Evolutionary conservation across 2,113 vertebrate genomes (phyloP), one percentile per base, ranked within the genome.

Genomic region (Leptodactylus fuscus): DNA sequence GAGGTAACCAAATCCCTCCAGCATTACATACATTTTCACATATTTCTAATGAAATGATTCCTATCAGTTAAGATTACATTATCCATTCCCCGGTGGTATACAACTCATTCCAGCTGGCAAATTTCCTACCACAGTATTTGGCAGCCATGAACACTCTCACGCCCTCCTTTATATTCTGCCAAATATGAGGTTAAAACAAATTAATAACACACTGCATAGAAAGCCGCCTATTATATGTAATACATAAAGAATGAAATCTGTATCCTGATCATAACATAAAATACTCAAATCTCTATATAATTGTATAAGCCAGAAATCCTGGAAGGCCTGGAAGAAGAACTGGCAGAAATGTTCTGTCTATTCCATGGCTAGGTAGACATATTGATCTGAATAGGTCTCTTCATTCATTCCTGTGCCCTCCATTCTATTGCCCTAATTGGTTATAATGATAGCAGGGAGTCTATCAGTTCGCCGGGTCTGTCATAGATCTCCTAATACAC

Each of bases 41-140:
- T 22, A 41, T 44, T 71, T 44, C 10, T 41, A 41, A 71, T 41
- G n/a, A 44, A 71, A n/a, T 41, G 34, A 44, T 71, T 71, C 22
- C 20, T 71, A 41, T 71, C 69, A 41, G 69, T 71, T n/a, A 22
- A 71, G 9, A 71, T 71, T n/a, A 38, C 69, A 41, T 71, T 71
- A 71, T 32, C 22, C 22, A 11, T 41, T 71, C 10, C 16, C 69
- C 36, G 20, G 20, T 44, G 69, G 46, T 76, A 76, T 8, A 76
- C 46, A 51, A 10, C 44, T 76, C 24, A 18, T 76, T n/a, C 71
- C 71, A 48, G 44, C 41, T 75, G 38, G 41, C 36, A 75, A 29
- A 76, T 49, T 32, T 76, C 27, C 73, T 76, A 49, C 48, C 73
- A 32, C n/a, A 49, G 73, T 29, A 32, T 41, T 71, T 41, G 34